Evolutionary conservation across 2,888 invertebrate species (phyloP).

Genomic region (Cosmia pyralina): DNA sequence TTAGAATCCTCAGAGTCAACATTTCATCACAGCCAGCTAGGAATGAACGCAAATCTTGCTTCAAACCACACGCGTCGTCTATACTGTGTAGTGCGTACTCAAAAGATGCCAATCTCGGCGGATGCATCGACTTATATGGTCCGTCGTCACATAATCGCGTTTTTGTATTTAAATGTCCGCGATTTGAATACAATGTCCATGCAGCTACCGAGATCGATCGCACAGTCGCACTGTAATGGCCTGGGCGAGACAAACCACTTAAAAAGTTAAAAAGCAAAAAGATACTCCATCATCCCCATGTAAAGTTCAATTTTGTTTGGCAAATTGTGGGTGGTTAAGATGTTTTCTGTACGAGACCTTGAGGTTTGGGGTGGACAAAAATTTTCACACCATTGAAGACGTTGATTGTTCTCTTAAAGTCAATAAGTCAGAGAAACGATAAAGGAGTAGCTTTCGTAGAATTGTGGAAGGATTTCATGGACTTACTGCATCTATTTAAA

Average conservation of each 20-base stretch:
- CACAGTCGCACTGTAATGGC: conserved; percentile 75
- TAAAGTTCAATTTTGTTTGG: conserved; percentile 30
- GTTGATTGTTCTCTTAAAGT: conserved; percentile 76
- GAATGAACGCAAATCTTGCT: not conserved
- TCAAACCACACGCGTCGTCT: conserved; percentile 38
- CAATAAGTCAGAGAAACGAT: conserved; percentile 66
- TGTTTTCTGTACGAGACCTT: conserved; percentile 28
- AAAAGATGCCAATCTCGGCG: conserved; percentile 83
- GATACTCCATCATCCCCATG: not conserved
- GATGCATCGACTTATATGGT: conserved; percentile 83
- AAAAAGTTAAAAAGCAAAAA: conserved; percentile 37
- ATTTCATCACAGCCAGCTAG: not conserved
- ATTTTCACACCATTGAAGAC: conserved; percentile 79
- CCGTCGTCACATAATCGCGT: conserved; percentile 89
- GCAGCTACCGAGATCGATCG: conserved; percentile 84
- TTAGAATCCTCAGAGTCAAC: not conserved
- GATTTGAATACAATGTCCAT: conserved; percentile 88
- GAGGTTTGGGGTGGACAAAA: conserved; percentile 66
- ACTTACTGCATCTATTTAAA: conserved; percentile 24
- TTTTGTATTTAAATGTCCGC: conserved; percentile 89
- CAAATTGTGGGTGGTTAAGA: conserved; percentile 17
- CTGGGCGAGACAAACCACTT: conserved; percentile 79
- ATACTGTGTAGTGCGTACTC: conserved; percentile 72
- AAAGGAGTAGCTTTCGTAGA: conserved; percentile 51
- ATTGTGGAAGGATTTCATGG: conserved; percentile 28